Percentiles rank a stretch among this genome's conserved stretches.
These are phyloP conservation scores for Temnothorax unifasciatus DNA, from an alignment of 2,888 invertebrate species.

Conservation along the genomic window DNA sequence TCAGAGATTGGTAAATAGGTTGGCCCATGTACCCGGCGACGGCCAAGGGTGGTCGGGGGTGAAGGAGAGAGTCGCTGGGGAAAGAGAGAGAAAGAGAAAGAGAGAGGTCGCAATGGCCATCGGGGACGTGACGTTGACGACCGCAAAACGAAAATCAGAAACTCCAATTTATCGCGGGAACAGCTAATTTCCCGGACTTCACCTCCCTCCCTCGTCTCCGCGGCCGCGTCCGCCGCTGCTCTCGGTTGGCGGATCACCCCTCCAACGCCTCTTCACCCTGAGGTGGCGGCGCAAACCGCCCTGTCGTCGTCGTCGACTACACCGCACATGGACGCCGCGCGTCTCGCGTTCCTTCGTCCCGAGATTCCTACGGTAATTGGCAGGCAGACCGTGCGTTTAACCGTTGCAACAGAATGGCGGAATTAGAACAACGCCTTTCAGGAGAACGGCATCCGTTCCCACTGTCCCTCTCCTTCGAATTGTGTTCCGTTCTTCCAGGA, in stretches of 20 bases:
- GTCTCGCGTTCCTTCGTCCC: conserved; percentile 59
- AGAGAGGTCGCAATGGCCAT: conserved; percentile 63
- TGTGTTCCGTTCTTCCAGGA: neutral
- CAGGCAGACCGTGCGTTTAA: conserved; percentile 64
- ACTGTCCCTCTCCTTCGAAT: neutral
- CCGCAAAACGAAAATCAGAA: conserved; percentile 79
- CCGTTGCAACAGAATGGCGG: conserved; percentile 62
- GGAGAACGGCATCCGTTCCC: neutral
- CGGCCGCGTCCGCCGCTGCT: conserved; percentile 18
- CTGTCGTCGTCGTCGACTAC: conserved; percentile 58
- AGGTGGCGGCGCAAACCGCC: conserved; percentile 37
- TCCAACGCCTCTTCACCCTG: neutral
- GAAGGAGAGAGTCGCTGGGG: neutral
- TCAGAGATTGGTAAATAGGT: conserved; percentile 79
- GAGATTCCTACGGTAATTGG: conserved; percentile 69
- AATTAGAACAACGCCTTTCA: conserved; percentile 68
- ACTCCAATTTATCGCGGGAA: conserved; percentile 78
- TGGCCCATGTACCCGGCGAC: conserved; percentile 56
- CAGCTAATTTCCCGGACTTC: conserved; percentile 75
- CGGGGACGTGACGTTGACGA: conserved; percentile 78
- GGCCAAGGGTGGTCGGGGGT: conserved; percentile 37
- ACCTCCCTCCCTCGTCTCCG: conserved; percentile 23
- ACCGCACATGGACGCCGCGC: conserved; percentile 42
- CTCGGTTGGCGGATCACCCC: conserved; percentile 9
- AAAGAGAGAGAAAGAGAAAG: neutral